phyloP scores from a whole-genome alignment of 2,888 invertebrate species.

The Zygothrica quintamaculata region DNA sequence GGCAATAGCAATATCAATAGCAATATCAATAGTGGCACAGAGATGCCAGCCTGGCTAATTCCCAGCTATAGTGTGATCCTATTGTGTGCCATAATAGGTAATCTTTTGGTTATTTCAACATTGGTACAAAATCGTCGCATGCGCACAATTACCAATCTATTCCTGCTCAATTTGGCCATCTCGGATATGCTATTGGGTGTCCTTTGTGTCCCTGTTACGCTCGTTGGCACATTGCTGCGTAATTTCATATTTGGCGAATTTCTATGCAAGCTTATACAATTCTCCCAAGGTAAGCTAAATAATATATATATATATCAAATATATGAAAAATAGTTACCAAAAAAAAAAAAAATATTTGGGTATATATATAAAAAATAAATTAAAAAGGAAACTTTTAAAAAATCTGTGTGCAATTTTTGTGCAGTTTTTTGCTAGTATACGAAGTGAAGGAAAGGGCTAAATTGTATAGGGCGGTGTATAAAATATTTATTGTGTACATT shows the following conservation, averaged over 20 bases:
- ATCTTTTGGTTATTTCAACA: slow-evolving; percentile 91
- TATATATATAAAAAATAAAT: too few species aligned
- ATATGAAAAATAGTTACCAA: too few species aligned
- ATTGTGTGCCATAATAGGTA: slow-evolving; percentile 91
- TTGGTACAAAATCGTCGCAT: slow-evolving; percentile 90
- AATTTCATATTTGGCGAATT: slow-evolving; percentile 90
- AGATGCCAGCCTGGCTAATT: slow-evolving; percentile 76
- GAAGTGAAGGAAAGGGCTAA: background rate
- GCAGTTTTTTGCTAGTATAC: background rate
- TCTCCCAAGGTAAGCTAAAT: slow-evolving; percentile 87
- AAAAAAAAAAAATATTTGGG: too few species aligned
- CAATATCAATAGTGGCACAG: slow-evolving; percentile 34
- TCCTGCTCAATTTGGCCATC: slow-evolving; percentile 89
- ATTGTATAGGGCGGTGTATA: background rate
- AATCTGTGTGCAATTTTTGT: too few species aligned
- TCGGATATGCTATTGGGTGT: slow-evolving; percentile 90
- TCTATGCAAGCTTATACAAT: slow-evolving; percentile 90
- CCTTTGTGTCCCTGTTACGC: slow-evolving; percentile 91
- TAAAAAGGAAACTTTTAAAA: too few species aligned
- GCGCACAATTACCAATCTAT: slow-evolving; percentile 92
- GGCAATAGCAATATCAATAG: background rate
- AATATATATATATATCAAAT: too few species aligned
- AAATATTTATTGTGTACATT: slow-evolving; percentile 13
- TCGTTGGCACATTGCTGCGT: slow-evolving; percentile 88
- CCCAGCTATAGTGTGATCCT: slow-evolving; percentile 91